Evolutionary conservation across 2,888 invertebrate genomes (phyloP), one percentile per base, ranked within the genome.

Genomic region (Xylota sylvarum): DNA sequence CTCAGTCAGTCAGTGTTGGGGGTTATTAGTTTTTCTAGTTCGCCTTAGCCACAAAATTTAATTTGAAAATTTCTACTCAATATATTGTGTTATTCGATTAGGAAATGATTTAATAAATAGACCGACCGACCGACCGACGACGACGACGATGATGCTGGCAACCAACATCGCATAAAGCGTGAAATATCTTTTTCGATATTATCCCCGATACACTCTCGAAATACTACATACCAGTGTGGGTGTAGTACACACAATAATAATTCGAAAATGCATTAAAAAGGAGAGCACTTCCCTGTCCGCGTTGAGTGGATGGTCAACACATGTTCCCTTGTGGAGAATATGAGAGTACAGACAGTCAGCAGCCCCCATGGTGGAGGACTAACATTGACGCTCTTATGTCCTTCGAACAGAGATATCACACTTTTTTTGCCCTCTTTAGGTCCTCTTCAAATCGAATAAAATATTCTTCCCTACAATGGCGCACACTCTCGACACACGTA

Each of bases 281-380:
- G 48, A 76, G 60, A 55, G 65, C 72, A 65, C 76, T 74, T 67
- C 69, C 65, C 52, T 77, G 52, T 67, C 81, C 23, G 46, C 50
- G 14, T 17, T 48, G 85, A 85, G 85, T 85, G 85, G 77, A 85
- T 60, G 81, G 80, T 81, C 85, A 85, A 85, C 85, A 85, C 67
- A 85, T 85, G 85, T 77, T 76, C 55, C 23, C 65, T 48, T 55
- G 46, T 30, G 79, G 43, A 58, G 58, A 64, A 43, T 60, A 83
- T 78, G 77, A 83, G 58, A 77, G 50, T 37, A 35, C 58, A 69
- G 78, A 83, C 60, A 67, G 48, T 2, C 37, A 37, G 37, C 37
- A 9, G 37, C 10, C 69, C 37, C 79, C 73, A 79, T 30, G 62
- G 62, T 74, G 62, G 79, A 65, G 62, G 84, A 65, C 84, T 55